A percentile compares a stretch with the other conserved stretches of the same genome.
Conservation (phyloP, 2,888 invertebrate species). For the Macaria notata region DNA sequence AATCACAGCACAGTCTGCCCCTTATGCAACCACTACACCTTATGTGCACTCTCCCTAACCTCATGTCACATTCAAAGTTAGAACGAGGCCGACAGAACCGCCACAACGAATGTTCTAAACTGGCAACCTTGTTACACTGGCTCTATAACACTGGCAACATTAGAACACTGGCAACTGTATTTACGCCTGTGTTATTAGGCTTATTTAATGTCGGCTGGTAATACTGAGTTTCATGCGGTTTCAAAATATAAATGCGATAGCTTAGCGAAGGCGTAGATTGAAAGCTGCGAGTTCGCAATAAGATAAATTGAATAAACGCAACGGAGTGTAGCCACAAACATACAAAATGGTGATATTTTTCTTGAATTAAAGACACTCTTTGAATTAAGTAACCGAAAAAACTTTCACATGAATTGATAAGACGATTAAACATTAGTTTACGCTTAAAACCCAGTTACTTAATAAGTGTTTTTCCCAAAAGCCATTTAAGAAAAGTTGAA, state of each 20-base stretch:
- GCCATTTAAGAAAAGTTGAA: too few relatives aligned
- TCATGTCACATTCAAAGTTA: constrained; percentile 18
- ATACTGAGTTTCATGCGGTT: constrained; percentile 25
- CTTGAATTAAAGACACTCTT: too few relatives aligned
- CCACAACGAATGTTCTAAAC: constrained; percentile 25
- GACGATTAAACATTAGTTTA: too few relatives aligned
- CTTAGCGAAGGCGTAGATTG: constrained; percentile 6
- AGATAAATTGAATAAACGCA: constrained; percentile 1
- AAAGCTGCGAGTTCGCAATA: constrained; percentile 1
- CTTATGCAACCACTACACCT: too few relatives aligned
- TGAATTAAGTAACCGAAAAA: too few relatives aligned
- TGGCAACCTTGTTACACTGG: constrained; percentile 19
- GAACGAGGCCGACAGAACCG: constrained; percentile 19
- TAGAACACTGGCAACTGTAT: constrained; percentile 22
- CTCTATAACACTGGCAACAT: constrained; percentile 12
- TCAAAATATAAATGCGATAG: constrained; percentile 8
- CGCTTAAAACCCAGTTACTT: too few relatives aligned
- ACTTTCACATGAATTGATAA: too few relatives aligned
- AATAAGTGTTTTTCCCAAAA: too few relatives aligned
- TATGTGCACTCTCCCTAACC: too few relatives aligned
- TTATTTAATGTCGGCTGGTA: constrained; percentile 20
- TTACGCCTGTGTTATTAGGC: constrained; percentile 29
- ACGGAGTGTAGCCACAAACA: background rate
- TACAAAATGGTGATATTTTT: background rate
- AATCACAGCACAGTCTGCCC: too few relatives aligned